Conservation (phyloP, 2,888 invertebrate species). For the Azorinus chamasolen region DNA sequence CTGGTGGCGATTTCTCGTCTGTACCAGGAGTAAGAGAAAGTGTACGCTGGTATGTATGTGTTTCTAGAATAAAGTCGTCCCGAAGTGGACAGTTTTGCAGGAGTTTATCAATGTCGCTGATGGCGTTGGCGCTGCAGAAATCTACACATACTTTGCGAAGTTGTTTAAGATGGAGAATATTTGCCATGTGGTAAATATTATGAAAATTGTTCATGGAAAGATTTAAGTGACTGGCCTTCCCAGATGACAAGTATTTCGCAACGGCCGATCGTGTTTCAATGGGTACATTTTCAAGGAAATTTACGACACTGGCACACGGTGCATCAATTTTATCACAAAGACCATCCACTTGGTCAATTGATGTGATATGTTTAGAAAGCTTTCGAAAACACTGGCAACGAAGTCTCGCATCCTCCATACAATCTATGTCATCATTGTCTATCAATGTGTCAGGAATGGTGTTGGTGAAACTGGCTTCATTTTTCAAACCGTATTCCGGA, state of each 20-base stretch:
- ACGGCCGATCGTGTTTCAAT: slow-evolving; percentile 34
- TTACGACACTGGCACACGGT: slow-evolving; percentile 10
- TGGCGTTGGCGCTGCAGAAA: slow-evolving; percentile 29
- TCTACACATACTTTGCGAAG: slow-evolving; percentile 36
- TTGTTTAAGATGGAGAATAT: slow-evolving; percentile 40
- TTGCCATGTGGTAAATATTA: slow-evolving; percentile 51
- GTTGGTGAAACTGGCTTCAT: no score
- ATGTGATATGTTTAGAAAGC: no score
- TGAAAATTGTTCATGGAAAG: slow-evolving; percentile 45
- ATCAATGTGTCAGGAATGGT: no score
- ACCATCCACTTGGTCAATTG: no score
- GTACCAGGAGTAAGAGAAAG: slow-evolving; percentile 40
- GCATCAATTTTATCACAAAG: no score
- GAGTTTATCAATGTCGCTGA: slow-evolving; percentile 11
- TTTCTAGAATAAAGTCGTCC: slow-evolving; percentile 7
- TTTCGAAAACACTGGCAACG: no score
- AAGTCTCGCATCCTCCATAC: no score
- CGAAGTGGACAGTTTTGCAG: slow-evolving; percentile 33
- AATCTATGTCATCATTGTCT: no score
- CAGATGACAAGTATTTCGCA: slow-evolving; percentile 54
- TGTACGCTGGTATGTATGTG: slow-evolving; percentile 32
- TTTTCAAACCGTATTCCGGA: no score
- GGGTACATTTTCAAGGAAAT: slow-evolving; percentile 35
- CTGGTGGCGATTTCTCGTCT: slow-evolving; percentile 42
- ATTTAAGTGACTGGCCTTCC: slow-evolving; percentile 29